Evolutionary conservation across 2,797 vertebrate species (phyloP), one percentile per base, ranked within the genome.

Genomic region (Phalloptychus januarius): DNA sequence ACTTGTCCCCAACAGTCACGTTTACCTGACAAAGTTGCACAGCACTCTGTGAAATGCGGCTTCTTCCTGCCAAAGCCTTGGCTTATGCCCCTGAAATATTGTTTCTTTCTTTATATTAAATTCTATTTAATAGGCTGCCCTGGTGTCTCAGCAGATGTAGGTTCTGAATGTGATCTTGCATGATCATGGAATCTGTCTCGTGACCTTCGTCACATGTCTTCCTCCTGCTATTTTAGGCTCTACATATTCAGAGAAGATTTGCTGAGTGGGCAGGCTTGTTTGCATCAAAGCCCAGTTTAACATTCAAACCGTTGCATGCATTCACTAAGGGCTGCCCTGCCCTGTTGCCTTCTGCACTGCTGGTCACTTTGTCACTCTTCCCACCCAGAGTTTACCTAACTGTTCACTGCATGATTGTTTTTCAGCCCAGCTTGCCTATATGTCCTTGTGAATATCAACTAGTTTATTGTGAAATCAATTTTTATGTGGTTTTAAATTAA

Each of bases 21-120:
- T 94, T 93, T 89, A 93, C 93, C 94, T 94, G 92, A 93, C 92
- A 91, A 89, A 94, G 90, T 94, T 89, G 88, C 92, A 89, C 89
- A 81, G 91, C 90, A 85, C 91, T 91, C 89, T 86, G 90, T 91
- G 91, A 94, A 93, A 93, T 93, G 93, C 85, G 23, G 90, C 75
- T 81, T 80, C 84, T 79, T 81, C 83, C 89, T 93, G 92, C 92
- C 93, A 93, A 87, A 92, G 86, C 89, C 83, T 90, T 91, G 92
- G 88, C 91, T 89, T 89, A 77, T 88, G 86, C 87, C 88, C 87
- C 90, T 92, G 89, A 92, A 91, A 93, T 91, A 93, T 85, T 74
- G 88, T 93, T 94, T 90, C 88, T 91, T 88, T 91, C 82, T 92
- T 91, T 88, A 91, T 91, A 93, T 92, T 92, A 89, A 89, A 94